Conservation (phyloP, 2,113 vertebrate species). For the Gracilinanus agilis region DNA sequence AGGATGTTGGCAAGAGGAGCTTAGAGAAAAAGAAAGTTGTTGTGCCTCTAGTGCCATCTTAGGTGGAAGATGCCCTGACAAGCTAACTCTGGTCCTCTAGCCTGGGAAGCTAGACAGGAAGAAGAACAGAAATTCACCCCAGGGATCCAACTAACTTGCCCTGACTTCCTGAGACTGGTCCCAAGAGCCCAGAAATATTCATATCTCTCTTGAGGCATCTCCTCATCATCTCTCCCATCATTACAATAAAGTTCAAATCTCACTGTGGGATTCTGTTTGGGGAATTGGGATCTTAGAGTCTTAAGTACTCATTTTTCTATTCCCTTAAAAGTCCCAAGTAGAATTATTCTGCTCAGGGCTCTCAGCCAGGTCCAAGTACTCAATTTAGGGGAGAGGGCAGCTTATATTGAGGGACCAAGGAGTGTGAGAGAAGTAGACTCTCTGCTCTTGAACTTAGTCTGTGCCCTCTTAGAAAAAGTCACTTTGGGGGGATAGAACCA, state of each 20-base stretch:
- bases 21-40: not conserved
- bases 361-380: not conserved
- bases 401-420: not conserved
- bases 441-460: conserved; percentile 30
- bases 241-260: not conserved
- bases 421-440: conserved; percentile 29
- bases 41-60: not conserved
- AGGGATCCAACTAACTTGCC: conserved; percentile 17
- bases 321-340: conserved; percentile 12
- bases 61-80: not conserved
- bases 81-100: conserved; percentile 15
- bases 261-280: not conserved
- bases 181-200: not conserved
- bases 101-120: not conserved
- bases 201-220: not conserved
- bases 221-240: not conserved
- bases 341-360: conserved; percentile 14
- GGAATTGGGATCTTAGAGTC: not conserved
- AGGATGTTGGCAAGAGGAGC: conserved; percentile 10
- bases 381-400: not conserved
- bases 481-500: too few species aligned
- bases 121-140: not conserved
- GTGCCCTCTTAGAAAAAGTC: not conserved
- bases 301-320: not conserved
- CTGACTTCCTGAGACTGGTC: not conserved